These are phyloP conservation scores for Chaetodon auriga DNA, from an alignment of 2,113 vertebrate genomes.

Conservation along the genomic window DNA sequence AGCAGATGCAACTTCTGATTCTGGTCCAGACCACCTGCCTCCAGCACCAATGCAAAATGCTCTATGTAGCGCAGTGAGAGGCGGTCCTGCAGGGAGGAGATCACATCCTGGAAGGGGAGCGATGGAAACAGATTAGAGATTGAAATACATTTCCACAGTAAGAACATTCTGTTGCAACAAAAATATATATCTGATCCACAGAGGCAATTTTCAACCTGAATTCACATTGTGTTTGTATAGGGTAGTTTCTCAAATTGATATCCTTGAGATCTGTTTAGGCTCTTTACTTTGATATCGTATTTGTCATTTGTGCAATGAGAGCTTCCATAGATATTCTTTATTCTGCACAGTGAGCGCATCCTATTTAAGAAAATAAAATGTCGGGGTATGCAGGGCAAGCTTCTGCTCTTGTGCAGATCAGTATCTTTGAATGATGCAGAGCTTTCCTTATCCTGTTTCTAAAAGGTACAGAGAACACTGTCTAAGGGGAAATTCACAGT, in stretches of 20 bases:
- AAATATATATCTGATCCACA: conserved; percentile 25
- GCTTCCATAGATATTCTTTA: conserved; percentile 34
- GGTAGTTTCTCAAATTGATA: conserved; percentile 43
- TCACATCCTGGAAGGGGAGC: conserved; percentile 90
- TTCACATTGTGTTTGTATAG: conserved; percentile 17
- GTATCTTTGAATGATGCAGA: conserved; percentile 29
- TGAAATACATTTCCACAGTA: conserved; percentile 25
- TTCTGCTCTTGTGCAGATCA: conserved; percentile 28
- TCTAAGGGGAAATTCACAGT: conserved; percentile 1
- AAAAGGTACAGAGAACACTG: conserved; percentile 25
- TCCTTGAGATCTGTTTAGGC: conserved; percentile 14
- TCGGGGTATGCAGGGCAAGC: conserved; percentile 23
- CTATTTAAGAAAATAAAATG: conserved; percentile 27
- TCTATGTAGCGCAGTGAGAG: conserved; percentile 97
- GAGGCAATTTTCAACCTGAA: conserved; percentile 33
- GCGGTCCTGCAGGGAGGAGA: conserved; percentile 96
- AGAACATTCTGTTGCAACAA: conserved; percentile 13
- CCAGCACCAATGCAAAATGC: conserved; percentile 96
- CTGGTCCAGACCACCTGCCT: conserved; percentile 92
- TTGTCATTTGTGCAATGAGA: conserved; percentile 31
- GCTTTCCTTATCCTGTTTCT: conserved; percentile 35
- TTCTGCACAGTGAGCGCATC: conserved; percentile 24
- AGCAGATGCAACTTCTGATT: conserved; percentile 93
- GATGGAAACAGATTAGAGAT: conserved; percentile 35
- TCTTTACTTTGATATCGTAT: conserved; percentile 10